Evolutionary conservation across 2,797 vertebrate genomes (phyloP).

Genomic region (Malacoraja senta): DNA sequence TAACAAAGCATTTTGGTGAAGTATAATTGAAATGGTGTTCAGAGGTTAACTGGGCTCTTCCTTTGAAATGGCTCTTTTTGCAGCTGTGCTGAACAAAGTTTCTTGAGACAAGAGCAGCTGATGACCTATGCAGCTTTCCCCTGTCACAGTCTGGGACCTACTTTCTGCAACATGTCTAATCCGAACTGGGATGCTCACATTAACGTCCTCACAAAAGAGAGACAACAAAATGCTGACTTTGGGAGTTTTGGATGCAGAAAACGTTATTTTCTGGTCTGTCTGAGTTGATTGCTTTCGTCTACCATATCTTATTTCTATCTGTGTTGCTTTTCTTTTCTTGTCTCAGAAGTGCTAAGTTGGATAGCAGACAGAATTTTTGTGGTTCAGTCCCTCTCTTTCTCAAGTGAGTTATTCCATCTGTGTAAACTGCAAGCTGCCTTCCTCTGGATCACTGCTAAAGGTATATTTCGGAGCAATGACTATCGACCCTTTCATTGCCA

Average conservation of each 20-base stretch:
- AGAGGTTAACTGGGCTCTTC: constrained; percentile 53
- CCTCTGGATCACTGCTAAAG: constrained; percentile 42
- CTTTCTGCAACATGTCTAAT: background rate
- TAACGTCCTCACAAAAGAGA: background rate
- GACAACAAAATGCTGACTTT: background rate
- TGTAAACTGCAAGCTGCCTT: constrained; percentile 88
- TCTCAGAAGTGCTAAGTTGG: constrained; percentile 95
- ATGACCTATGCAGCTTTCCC: constrained; percentile 41
- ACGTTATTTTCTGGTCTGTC: background rate
- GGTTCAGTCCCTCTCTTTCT: constrained; percentile 61
- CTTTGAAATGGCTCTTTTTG: constrained; percentile 47
- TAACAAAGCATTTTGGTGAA: constrained; percentile 55
- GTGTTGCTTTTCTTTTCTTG: constrained; percentile 55
- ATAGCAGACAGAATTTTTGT: constrained; percentile 92
- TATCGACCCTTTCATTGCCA: constrained; percentile 28
- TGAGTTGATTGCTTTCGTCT: constrained; percentile 32
- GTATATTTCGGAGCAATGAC: constrained; percentile 11
- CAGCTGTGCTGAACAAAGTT: constrained; percentile 38
- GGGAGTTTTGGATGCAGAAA: background rate
- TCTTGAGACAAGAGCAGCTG: constrained; percentile 47
- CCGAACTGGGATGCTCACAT: background rate
- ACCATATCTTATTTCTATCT: constrained; percentile 33
- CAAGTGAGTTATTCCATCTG: constrained; percentile 94
- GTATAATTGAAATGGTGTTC: constrained; percentile 45
- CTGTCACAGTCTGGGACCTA: too few relatives aligned